Conservation (phyloP, 2,797 vertebrate genomes). For the Sandelia bainsii region DNA sequence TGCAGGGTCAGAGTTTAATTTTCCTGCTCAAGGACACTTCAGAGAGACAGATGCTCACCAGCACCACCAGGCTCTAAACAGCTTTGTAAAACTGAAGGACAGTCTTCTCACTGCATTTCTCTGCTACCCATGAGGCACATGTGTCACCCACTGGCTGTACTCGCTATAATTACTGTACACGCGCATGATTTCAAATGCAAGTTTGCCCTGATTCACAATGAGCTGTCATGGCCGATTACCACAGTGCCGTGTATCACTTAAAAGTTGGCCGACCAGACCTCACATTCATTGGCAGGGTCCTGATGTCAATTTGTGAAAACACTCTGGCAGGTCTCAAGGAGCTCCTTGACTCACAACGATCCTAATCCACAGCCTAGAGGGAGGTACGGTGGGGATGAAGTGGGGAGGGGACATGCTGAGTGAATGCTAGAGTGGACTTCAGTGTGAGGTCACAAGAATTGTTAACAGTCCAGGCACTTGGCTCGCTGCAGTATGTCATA, state of each 20-base stretch:
- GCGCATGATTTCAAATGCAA: constrained; percentile 26
- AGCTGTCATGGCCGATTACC: constrained; percentile 60
- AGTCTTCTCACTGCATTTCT: constrained; percentile 19
- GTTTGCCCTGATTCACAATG: constrained; percentile 45
- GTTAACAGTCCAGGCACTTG: constrained; percentile 59
- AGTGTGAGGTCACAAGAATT: constrained; percentile 57
- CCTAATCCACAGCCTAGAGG: constrained; percentile 47
- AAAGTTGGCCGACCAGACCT: constrained; percentile 49
- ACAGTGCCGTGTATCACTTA: constrained; percentile 36
- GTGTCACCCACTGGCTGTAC: constrained; percentile 45
- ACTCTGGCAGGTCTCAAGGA: constrained; percentile 54
- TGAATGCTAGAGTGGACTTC: constrained; percentile 52
- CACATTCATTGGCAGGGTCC: constrained; percentile 42
- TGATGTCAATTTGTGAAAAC: constrained; percentile 61
- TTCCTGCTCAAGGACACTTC: constrained; percentile 49
- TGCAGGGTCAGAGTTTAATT: constrained; percentile 26
- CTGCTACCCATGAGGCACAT: constrained; percentile 35
- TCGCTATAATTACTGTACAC: constrained; percentile 39
- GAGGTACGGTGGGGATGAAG: constrained; percentile 35
- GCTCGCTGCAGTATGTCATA: constrained; percentile 56
- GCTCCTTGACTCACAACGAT: constrained; percentile 59
- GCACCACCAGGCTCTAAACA: constrained; percentile 21
- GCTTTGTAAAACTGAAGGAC: constrained; percentile 40
- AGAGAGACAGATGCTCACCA: constrained; percentile 45
- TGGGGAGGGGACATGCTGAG: constrained; percentile 35